Evolutionary conservation across 2,113 vertebrate species (phyloP).

Genomic region (Etia nguti): DNA sequence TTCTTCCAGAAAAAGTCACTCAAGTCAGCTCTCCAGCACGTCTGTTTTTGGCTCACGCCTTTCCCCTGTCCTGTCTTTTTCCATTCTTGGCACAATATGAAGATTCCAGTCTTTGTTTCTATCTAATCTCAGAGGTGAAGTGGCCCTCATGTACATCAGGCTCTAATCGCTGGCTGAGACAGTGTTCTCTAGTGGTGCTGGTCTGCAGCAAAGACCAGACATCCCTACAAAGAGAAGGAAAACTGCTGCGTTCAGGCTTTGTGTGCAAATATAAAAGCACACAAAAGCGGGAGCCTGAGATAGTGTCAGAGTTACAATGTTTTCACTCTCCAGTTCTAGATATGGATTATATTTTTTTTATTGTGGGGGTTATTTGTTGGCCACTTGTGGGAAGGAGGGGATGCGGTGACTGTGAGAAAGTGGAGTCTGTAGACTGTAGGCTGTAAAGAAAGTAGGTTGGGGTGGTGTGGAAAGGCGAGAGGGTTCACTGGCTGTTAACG

Average conservation of each 20-base stretch:
- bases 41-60: conserved; percentile 30
- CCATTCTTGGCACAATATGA: conserved; percentile 52
- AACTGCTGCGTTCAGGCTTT: conserved; percentile 60
- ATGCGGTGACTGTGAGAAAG: conserved; percentile 55
- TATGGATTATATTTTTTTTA: conserved; percentile 54
- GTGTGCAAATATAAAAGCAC: conserved; percentile 66
- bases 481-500: conserved; percentile 25
- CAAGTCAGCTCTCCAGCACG: conserved; percentile 13
- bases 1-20: conserved; percentile 20
- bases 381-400: conserved; percentile 20
- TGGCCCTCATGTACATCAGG: conserved; percentile 55
- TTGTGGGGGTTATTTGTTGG: conserved; percentile 40
- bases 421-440: neutral
- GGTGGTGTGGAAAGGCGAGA: conserved; percentile 1
- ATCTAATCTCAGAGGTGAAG: conserved; percentile 62
- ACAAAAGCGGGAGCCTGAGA: conserved; percentile 68
- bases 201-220: conserved; percentile 43
- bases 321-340: conserved; percentile 34
- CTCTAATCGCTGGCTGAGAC: conserved; percentile 61
- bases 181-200: conserved; percentile 52
- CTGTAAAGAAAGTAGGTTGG: conserved; percentile 16
- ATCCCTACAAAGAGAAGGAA: conserved; percentile 49
- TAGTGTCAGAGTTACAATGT: conserved; percentile 56
- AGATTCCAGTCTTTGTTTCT: conserved; percentile 57
- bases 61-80: conserved; percentile 15